Percentiles rank a stretch among this genome's conserved stretches.
These are phyloP conservation scores for Mirounga angustirostris DNA, from an alignment of 2,113 vertebrate genomes.

Conservation along the genomic window DNA sequence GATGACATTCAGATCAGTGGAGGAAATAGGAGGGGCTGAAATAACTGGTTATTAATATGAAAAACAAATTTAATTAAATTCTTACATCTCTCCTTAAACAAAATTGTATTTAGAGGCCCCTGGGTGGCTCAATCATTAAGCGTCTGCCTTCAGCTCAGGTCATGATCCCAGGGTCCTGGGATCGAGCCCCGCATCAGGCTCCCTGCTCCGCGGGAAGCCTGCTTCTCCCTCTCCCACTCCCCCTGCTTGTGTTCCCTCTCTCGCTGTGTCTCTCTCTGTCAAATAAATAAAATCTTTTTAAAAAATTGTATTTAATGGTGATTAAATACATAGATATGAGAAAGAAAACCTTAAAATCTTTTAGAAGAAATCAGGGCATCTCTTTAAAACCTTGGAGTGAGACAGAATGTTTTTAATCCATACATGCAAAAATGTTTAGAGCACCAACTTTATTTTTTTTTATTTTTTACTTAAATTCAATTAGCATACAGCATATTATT, in stretches of 20 bases:
- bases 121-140: too few species aligned
- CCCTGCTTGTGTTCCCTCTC: too few species aligned
- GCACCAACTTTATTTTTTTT: background rate
- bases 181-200: too few species aligned
- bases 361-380: background rate
- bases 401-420: background rate
- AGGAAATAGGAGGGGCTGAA: background rate
- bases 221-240: too few species aligned
- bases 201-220: too few species aligned
- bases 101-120: background rate
- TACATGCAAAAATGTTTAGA: background rate
- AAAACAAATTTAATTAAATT: background rate
- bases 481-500: background rate
- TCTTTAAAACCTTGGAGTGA: background rate
- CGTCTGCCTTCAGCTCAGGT: too few species aligned
- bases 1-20: background rate
- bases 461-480: background rate
- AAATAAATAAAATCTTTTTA: too few species aligned
- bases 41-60: conserved; percentile 3
- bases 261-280: too few species aligned
- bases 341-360: conserved; percentile 21
- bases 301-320: conserved; percentile 27
- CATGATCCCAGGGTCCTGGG: too few species aligned
- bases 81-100: background rate
- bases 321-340: conserved; percentile 18